Conservation (phyloP, 2,888 invertebrate species). For the Hirtodrosophila duncani region DNA sequence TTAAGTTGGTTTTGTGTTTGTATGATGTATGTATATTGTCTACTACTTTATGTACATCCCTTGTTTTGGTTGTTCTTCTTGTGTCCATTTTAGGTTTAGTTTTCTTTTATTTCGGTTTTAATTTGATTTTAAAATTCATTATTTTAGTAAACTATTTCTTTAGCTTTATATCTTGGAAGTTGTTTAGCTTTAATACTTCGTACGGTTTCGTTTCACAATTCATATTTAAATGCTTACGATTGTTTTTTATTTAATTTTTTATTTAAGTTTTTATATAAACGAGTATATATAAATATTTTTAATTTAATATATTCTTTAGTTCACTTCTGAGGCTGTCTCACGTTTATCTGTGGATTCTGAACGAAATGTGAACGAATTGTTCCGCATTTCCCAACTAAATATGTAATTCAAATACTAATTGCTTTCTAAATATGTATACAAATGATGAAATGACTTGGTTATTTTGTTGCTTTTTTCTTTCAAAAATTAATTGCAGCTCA, state of each 20-base stretch:
- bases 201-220: constrained; percentile 31
- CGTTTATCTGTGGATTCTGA: constrained; percentile 27
- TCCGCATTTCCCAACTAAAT: too few species aligned
- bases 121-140: constrained; percentile 16
- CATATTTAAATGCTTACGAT: constrained; percentile 58
- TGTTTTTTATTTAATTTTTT: constrained; percentile 30
- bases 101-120: constrained; percentile 12
- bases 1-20: constrained; percentile 9
- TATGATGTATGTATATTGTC: constrained; percentile 57
- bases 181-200: constrained; percentile 56
- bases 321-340: constrained; percentile 33
- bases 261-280: too few species aligned
- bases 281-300: too few species aligned
- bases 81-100: constrained; percentile 46
- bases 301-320: constrained; percentile 1
- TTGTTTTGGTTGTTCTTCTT: constrained; percentile 57
- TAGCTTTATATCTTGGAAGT: constrained; percentile 20
- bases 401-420: too few species aligned
- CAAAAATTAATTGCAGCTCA: too few species aligned
- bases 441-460: too few species aligned
- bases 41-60: constrained; percentile 66
- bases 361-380: too few species aligned
- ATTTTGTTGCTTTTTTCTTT: too few species aligned
- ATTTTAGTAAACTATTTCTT: background rate
- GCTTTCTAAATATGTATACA: too few species aligned